phyloP scores from a whole-genome alignment of 92 coral and sea anemone genomes.

The Epizoanthus ramosus region DNA sequence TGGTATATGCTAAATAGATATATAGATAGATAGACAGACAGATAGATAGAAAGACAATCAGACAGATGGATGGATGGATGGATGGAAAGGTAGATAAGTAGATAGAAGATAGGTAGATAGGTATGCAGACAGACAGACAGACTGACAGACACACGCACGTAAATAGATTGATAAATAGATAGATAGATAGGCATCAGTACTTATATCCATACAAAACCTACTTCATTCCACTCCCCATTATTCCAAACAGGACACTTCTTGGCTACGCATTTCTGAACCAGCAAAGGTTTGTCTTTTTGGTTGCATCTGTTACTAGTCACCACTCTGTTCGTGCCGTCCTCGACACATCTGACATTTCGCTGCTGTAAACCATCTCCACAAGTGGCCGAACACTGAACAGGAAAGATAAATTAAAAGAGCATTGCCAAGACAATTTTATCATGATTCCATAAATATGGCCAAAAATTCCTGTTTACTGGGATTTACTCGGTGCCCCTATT shows the following conservation, averaged over 20 bases:
- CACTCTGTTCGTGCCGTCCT: slow-evolving; percentile 15
- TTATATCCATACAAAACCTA: neutral
- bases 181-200: neutral
- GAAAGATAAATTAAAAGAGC: neutral
- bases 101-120: too few species aligned
- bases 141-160: too few species aligned
- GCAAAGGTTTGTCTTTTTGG: neutral
- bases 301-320: slow-evolving; percentile 4
- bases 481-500: too few species aligned
- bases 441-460: too few species aligned
- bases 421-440: too few species aligned
- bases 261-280: neutral
- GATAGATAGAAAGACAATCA: too few species aligned
- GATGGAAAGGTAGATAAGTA: too few species aligned
- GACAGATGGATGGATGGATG: too few species aligned
- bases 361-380: slow-evolving; percentile 34
- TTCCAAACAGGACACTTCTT: slow-evolving; percentile 34
- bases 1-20: too few species aligned
- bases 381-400: slow-evolving; percentile 16
- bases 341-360: slow-evolving; percentile 32
- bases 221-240: slow-evolving; percentile 31
- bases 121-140: too few species aligned
- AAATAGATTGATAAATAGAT: neutral
- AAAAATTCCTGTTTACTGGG: too few species aligned
- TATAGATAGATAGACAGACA: too few species aligned